Evolutionary conservation across 2,113 vertebrate species (phyloP).

Genomic region (Dipodomys spectabilis): DNA sequence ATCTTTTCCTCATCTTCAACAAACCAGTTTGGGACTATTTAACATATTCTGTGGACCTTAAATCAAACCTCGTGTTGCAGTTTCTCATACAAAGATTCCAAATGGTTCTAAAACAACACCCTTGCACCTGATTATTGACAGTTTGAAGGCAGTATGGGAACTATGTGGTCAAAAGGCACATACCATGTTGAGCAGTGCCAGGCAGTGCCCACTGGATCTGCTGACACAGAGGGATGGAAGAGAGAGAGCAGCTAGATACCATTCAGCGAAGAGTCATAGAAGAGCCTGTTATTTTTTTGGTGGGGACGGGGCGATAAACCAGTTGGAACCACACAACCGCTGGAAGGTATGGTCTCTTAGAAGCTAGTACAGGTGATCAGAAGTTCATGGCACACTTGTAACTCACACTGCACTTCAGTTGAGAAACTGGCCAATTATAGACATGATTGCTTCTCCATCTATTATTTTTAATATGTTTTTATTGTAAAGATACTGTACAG

Average conservation of each 20-base stretch:
- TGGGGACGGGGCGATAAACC: too few relatives aligned
- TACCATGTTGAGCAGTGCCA: neutral
- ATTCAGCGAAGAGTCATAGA: neutral
- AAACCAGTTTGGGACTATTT: neutral
- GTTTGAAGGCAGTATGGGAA: neutral
- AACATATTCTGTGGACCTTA: neutral
- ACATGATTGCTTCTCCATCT: neutral
- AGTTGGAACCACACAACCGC: neutral
- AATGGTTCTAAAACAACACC: neutral
- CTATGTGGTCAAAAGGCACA: neutral
- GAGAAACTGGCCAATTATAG: neutral
- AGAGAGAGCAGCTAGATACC: neutral
- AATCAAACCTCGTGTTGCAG: neutral
- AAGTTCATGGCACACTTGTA: accelerated
- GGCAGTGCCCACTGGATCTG: neutral
- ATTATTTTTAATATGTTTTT: neutral
- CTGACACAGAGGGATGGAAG: neutral
- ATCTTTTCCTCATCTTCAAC: neutral
- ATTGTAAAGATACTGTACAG: too few relatives aligned
- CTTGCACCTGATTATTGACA: neutral
- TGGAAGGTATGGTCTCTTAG: neutral
- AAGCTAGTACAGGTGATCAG: neutral
- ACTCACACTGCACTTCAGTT: neutral
- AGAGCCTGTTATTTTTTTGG: neutral
- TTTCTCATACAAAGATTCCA: neutral